Percentiles rank a stretch among this genome's conserved stretches.
phyloP scores from a whole-genome alignment of 2,797 vertebrate genomes.

The Mus caroli region DNA sequence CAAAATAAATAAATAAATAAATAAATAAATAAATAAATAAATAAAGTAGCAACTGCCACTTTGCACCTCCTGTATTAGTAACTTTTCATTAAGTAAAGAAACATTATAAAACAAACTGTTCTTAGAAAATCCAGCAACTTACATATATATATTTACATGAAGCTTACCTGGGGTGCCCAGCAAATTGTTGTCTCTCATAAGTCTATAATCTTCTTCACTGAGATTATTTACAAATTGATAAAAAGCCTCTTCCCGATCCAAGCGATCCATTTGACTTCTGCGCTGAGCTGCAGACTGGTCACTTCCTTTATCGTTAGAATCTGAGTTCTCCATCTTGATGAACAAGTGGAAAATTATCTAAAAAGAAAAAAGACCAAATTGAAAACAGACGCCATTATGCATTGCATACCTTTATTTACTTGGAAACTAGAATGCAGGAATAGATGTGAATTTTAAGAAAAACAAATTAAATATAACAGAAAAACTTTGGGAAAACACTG shows the following conservation, averaged over 20 bases:
- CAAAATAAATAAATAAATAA: too few species aligned
- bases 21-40: background rate
- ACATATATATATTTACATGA: constrained; percentile 12
- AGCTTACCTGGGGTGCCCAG: constrained; percentile 97
- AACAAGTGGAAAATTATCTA: constrained; percentile 86
- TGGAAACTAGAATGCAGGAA: constrained; percentile 64
- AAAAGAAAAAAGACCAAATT: constrained; percentile 75
- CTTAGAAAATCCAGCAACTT: background rate
- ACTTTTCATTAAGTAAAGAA: constrained; percentile 22
- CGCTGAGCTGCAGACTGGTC: constrained; percentile 97
- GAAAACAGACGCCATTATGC: constrained; percentile 53
- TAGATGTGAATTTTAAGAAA: constrained; percentile 36
- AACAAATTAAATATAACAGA: constrained; percentile 2
- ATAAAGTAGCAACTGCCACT: constrained; percentile 57
- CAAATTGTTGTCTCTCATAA: constrained; percentile 99
- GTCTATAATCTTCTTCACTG: constrained; percentile 98
- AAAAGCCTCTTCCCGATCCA: constrained; percentile 98
- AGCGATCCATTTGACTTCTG: constrained; percentile 95
- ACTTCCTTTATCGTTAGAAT: constrained; percentile 94
- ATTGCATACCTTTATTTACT: constrained; percentile 34
- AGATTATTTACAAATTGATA: constrained; percentile 99
- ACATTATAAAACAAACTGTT: constrained; percentile 32
- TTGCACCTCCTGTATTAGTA: background rate
- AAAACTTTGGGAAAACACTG: constrained; percentile 31
- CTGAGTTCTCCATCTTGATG: constrained; percentile 94